These are phyloP conservation scores for Pseudomugil tenellus DNA, from an alignment of 2,797 vertebrate species.

Conservation along the genomic window DNA sequence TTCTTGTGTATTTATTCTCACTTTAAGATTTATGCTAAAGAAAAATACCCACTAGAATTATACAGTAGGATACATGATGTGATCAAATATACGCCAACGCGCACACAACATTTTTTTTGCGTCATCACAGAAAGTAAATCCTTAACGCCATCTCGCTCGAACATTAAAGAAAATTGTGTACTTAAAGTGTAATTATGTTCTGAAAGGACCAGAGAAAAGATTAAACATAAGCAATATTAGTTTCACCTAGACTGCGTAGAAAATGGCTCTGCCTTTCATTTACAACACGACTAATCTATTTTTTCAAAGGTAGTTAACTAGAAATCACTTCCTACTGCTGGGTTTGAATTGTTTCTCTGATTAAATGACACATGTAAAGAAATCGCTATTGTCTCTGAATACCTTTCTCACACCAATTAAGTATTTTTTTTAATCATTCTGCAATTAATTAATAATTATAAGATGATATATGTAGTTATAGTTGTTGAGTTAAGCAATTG, in stretches of 20 bases:
- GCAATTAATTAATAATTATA: background rate
- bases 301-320: background rate
- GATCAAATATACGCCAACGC: background rate
- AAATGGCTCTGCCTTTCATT: background rate
- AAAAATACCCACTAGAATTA: background rate
- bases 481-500: background rate
- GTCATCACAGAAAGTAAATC: background rate
- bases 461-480: no score
- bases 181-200: background rate
- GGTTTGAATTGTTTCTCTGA: background rate
- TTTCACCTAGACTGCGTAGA: background rate
- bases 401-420: slow-evolving; percentile 1
- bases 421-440: background rate
- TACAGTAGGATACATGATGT: background rate
- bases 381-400: background rate
- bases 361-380: background rate
- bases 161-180: background rate
- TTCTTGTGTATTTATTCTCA: background rate
- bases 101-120: background rate
- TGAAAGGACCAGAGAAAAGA: no score
- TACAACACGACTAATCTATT: background rate
- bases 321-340: background rate
- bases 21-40: background rate
- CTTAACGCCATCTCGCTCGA: background rate
- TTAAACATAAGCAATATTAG: no score